phyloP scores from a whole-genome alignment of 2,113 vertebrate species.

The Uria lomvia region DNA sequence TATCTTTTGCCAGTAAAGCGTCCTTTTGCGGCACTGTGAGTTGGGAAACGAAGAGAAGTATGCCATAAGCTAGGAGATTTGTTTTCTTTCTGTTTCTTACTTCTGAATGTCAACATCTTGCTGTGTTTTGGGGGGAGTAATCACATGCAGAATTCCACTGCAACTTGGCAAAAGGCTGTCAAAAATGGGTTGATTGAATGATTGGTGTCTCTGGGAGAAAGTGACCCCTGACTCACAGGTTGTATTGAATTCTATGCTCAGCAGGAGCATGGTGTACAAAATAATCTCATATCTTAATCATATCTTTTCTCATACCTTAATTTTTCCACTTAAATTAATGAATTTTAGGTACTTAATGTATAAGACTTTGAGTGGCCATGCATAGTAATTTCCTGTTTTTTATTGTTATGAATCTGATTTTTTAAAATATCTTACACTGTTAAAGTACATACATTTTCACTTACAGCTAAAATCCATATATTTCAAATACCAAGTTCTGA shows the following conservation, averaged over 20 bases:
- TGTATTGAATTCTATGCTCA: not conserved
- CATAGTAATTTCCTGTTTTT: not conserved
- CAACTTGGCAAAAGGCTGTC: not conserved
- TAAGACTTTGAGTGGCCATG: not conserved
- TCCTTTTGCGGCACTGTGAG: fast-evolving
- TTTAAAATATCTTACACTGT: not conserved
- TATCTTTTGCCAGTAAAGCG: not conserved
- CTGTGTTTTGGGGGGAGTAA: not conserved
- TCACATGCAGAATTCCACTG: not conserved
- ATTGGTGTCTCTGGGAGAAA: not conserved
- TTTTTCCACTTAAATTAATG: not conserved
- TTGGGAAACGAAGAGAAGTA: not conserved
- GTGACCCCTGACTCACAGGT: not conserved
- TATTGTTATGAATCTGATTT: not conserved
- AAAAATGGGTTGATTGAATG: not conserved
- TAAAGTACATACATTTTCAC: not conserved
- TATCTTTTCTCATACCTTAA: not conserved
- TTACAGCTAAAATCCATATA: not conserved
- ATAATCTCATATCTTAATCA: not conserved
- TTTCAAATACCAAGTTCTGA: not conserved
- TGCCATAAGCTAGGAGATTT: fast-evolving
- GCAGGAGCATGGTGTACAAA: not conserved
- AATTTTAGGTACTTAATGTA: not conserved
- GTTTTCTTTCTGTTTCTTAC: not conserved
- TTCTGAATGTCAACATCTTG: not conserved